Conservation (phyloP, 2,113 vertebrate genomes). For the Delphinus delphis region DNA sequence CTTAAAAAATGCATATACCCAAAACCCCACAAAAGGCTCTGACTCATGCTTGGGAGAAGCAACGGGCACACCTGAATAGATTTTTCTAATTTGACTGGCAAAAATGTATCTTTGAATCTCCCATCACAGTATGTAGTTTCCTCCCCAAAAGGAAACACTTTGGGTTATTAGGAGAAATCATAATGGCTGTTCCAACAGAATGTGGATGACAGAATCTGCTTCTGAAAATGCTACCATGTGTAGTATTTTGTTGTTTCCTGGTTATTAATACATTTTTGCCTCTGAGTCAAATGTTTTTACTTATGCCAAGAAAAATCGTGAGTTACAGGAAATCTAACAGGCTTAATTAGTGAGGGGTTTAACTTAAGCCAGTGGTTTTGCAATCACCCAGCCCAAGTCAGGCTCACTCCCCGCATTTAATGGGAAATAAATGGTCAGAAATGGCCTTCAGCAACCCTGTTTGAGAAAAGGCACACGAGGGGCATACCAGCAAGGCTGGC, state of each 20-base stretch:
- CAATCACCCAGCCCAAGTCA: slow-evolving; percentile 41
- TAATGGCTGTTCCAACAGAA: slow-evolving; percentile 35
- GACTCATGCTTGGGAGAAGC: slow-evolving; percentile 18
- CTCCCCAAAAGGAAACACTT: slow-evolving; percentile 35
- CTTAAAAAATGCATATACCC: slow-evolving; percentile 43
- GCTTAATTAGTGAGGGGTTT: slow-evolving; percentile 72
- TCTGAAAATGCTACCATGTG: slow-evolving; percentile 41
- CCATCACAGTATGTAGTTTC: neutral
- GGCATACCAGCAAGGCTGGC: slow-evolving; percentile 62
- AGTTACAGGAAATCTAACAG: slow-evolving; percentile 69
- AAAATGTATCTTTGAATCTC: slow-evolving; percentile 28
- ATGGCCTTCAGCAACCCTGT: slow-evolving; percentile 55
- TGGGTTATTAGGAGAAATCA: slow-evolving; percentile 30
- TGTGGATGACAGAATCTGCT: slow-evolving; percentile 10
- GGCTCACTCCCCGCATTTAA: slow-evolving; percentile 22
- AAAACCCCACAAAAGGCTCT: slow-evolving; percentile 48
- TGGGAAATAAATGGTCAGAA: slow-evolving; percentile 67
- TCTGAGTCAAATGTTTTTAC: slow-evolving; percentile 64
- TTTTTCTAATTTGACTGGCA: slow-evolving; percentile 46
- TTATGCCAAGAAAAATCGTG: slow-evolving; percentile 46
- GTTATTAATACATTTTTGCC: slow-evolving; percentile 61
- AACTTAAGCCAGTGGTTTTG: slow-evolving; percentile 67
- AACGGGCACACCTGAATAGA: slow-evolving; percentile 33
- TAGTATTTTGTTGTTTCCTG: slow-evolving; percentile 52
- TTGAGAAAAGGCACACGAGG: slow-evolving; percentile 43